Base-by-base conservation (phyloP, 2,113 vertebrate genomes). In the Laterallus jamaicensis region DNA sequence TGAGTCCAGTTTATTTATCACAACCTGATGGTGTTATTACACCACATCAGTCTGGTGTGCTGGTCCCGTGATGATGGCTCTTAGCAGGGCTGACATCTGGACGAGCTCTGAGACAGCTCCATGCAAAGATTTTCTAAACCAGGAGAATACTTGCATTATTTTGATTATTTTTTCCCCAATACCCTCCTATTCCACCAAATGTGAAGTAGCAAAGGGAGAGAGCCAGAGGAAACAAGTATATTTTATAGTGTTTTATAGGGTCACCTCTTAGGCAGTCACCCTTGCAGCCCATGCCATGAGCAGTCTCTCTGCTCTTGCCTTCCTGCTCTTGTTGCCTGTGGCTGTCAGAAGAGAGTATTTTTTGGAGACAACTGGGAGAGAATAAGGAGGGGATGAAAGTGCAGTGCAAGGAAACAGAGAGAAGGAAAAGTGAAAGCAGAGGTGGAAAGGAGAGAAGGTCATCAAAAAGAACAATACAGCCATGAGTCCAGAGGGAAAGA, bases 141-240 rank as follows among this genome's bases (percentile, higher is more conserved):
- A 6, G 12, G 26, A 26, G 47, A 25, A 44, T 37, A 18, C 31
- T 63, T 39, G 76, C 26, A 28, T 52, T 40, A 15, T 35, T 47
- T 64, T 52, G 28, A 9, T 21, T 19, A 4, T 42, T 39, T 85
- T 37, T 37, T 37, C 9, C 4, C 4, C 13, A 83, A 21, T 19
- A 2, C 17, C 24, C 8, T 40, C 55, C 20, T 52, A 5, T 76
- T 70, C 35, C 49, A 19, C 62, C 35, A 29, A 31, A 14, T 3
- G 22, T 31, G 74, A 63, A 63, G 35, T 1, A 44, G 69, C 22
- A n/a, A 21, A 69, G 19, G 50, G 32, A 39, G 22, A 35, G 22
- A 4, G 12, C 7, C 1, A 1, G 19, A 31, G 39, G 31, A 55
- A 31, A 40, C 12, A 5, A 7, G 16, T 22, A 8, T 35, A 7